Conservation (phyloP, 2,797 vertebrate species). For the Antennarius maculatus region DNA sequence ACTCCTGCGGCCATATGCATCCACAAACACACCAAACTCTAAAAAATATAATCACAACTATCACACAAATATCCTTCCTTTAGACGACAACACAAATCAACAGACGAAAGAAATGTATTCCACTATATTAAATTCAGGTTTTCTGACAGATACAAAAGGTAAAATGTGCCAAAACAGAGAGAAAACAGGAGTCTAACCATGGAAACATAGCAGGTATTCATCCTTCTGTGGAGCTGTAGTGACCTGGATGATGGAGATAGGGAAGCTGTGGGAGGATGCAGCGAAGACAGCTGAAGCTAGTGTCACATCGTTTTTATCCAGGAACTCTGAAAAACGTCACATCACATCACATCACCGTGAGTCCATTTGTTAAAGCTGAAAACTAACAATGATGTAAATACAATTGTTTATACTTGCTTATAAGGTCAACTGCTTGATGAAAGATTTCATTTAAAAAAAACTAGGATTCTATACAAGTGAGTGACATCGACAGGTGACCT, state of each 20-base stretch:
- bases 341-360: slow-evolving; percentile 1
- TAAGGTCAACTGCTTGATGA: slow-evolving; percentile 17
- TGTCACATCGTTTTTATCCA: slow-evolving; percentile 97
- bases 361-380: slow-evolving; percentile 7
- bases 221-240: slow-evolving; percentile 92
- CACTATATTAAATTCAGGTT: background rate
- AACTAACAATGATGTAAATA: slow-evolving; percentile 1
- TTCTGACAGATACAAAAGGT: background rate
- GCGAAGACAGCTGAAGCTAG: slow-evolving; percentile 95
- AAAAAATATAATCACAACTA: slow-evolving; percentile 27
- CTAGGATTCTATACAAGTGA: background rate
- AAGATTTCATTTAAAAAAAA: slow-evolving; percentile 6
- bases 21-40: slow-evolving; percentile 99
- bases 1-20: slow-evolving; percentile 94
- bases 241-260: slow-evolving; percentile 97
- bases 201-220: slow-evolving; percentile 97
- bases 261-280: slow-evolving; percentile 95
- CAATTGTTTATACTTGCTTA: slow-evolving; percentile 5
- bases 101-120: no score
- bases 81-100: no score
- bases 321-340: slow-evolving; percentile 86
- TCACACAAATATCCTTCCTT: background rate
- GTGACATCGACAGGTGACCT: slow-evolving; percentile 23
- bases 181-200: slow-evolving; percentile 79
- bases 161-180: slow-evolving; percentile 2